Conservation (phyloP, 2,113 vertebrate species). For the Antechinus stuartii region DNA sequence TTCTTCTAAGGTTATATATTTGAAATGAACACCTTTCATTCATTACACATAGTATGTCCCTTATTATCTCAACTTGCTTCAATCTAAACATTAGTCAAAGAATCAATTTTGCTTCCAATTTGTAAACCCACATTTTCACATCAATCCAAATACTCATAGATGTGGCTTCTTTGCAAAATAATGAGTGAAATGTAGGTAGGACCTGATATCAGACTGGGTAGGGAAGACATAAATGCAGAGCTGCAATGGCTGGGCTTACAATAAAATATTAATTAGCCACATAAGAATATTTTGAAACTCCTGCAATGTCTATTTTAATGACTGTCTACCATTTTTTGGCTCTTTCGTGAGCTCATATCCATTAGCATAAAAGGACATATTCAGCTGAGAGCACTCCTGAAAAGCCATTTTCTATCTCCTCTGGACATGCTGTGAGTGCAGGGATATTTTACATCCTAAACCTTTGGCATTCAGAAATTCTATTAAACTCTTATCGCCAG, state of each 20-base stretch:
- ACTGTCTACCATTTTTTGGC: slow-evolving; percentile 72
- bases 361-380: slow-evolving; percentile 91
- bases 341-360: slow-evolving; percentile 86
- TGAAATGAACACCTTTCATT: neutral
- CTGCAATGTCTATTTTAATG: slow-evolving; percentile 72
- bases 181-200: neutral
- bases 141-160: neutral
- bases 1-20: neutral
- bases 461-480: slow-evolving; percentile 96
- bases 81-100: neutral
- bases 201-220: neutral
- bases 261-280: slow-evolving; percentile 64
- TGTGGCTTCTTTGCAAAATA: neutral
- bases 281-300: slow-evolving; percentile 36
- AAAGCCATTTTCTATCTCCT: slow-evolving; percentile 93
- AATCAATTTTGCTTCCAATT: neutral
- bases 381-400: slow-evolving; percentile 91
- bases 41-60: neutral
- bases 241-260: slow-evolving; percentile 41
- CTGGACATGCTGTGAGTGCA: slow-evolving; percentile 88
- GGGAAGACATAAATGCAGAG: slow-evolving; percentile 21
- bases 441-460: slow-evolving; percentile 94
- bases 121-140: neutral
- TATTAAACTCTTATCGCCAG: slow-evolving; percentile 97
- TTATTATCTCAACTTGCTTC: neutral